Evolutionary conservation across 2,888 invertebrate species (phyloP).

Genomic region (Listrodromus nycthemerus): DNA sequence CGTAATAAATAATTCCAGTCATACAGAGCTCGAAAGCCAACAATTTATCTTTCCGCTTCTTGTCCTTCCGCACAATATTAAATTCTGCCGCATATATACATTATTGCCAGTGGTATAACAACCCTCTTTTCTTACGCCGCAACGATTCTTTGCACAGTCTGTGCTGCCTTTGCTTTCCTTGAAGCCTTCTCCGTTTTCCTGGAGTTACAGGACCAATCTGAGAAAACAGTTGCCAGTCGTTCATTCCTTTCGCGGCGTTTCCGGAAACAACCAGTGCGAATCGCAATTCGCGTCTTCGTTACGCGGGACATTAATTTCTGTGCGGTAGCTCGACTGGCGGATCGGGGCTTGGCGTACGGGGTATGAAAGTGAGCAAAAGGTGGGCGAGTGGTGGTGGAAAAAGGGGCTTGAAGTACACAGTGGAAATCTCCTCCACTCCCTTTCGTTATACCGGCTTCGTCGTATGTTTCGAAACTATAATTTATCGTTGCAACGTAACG

Average conservation of each 20-base stretch:
- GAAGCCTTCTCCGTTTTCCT: conserved; percentile 11
- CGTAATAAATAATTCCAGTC: conserved; percentile 53
- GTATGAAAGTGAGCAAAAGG: conserved; percentile 38
- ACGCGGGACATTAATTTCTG: conserved; percentile 67
- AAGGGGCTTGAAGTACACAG: not conserved
- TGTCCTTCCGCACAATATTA: conserved; percentile 37
- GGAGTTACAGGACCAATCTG: conserved; percentile 54
- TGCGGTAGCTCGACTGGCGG: conserved; percentile 40
- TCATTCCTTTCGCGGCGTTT: conserved; percentile 42
- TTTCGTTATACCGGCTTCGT: conserved; percentile 11
- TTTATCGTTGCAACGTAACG: conserved; percentile 58
- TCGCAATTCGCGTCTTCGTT: conserved; percentile 67
- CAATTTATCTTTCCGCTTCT: conserved; percentile 52
- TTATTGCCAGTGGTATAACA: conserved; percentile 3
- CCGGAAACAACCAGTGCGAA: conserved; percentile 58
- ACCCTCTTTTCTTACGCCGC: conserved; percentile 18
- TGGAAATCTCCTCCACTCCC: not conserved
- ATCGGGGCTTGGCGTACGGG: conserved; percentile 36
- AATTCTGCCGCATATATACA: conserved; percentile 10
- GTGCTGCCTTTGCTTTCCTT: not conserved
- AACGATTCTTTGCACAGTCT: conserved; percentile 34
- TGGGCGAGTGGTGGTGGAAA: conserved; percentile 20
- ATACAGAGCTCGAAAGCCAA: conserved; percentile 39
- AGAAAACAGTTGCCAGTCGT: conserved; percentile 45
- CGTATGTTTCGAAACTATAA: conserved; percentile 59